Evolutionary conservation across 1,140 invertebrate species (phyloP), one percentile per base, ranked within the genome.

Genomic region (Pissodes strobi): DNA sequence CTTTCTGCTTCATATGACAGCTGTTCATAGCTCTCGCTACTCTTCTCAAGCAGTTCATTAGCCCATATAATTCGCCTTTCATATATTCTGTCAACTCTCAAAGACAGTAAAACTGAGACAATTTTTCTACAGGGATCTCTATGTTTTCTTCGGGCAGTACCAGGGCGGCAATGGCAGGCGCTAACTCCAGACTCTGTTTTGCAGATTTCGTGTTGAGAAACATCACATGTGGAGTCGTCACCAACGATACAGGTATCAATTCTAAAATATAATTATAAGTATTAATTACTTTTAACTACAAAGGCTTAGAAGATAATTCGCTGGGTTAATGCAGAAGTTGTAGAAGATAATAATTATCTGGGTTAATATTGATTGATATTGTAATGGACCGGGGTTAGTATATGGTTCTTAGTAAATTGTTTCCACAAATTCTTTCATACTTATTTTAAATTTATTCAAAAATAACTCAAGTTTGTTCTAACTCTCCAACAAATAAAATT

Each of bases 211-310:
- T 94, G 90, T 76, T 94, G 89, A 18, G 89, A 88, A 43, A 86
- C 82, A 72, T 95, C 92, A 71, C 94, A 97, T 0, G 94, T 95
- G n/a, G 90, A 88, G 68, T 94, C 91, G 68, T 97, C 93, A 1
- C 93, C 94, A 1, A 95, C 93, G 19, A 95, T 95, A 71, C 94
- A 97, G 8, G 94, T 96, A 76, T 97, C 94, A 57, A 97, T 96
- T 69, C 93, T 82, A 46, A 10, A 72, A 74, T n/a, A n/a, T n/a
- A n/a, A n/a, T n/a, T n/a, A n/a, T n/a, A n/a, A n/a, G n/a, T n/a
- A n/a, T n/a, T n/a, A n/a, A n/a, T n/a, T n/a, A n/a, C n/a, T n/a
- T n/a, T n/a, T n/a, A n/a, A n/a, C n/a, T n/a, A n/a, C n/a, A n/a
- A n/a, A n/a, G n/a, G n/a, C n/a, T n/a, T n/a, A n/a, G n/a, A n/a